phyloP scores from a whole-genome alignment of 2,888 invertebrate genomes.

The Adelphocoris suturalis region DNA sequence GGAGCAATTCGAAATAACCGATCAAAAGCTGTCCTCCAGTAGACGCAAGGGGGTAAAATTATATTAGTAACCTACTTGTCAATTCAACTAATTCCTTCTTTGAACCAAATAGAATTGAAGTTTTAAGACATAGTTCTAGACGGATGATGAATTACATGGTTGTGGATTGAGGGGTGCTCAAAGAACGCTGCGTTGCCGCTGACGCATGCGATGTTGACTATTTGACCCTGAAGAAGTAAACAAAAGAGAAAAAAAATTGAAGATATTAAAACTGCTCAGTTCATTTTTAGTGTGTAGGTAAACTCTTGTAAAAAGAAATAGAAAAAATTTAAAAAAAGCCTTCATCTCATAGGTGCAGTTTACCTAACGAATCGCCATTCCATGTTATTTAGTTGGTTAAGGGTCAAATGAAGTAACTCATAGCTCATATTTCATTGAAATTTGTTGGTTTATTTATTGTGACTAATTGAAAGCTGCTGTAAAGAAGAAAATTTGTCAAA shows the following conservation, averaged over 20 bases:
- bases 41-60: background rate
- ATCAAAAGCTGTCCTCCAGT: background rate
- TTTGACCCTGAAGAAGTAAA: constrained; percentile 42
- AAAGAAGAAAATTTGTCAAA: constrained; percentile 36
- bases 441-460: constrained; percentile 52
- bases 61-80: constrained; percentile 53
- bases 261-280: constrained; percentile 45
- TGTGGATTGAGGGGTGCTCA: constrained; percentile 68
- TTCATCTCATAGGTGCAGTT: constrained; percentile 35
- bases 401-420: constrained; percentile 54
- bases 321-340: background rate
- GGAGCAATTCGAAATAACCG: background rate
- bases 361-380: constrained; percentile 10
- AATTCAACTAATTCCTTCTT: constrained; percentile 54
- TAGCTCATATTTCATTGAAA: constrained; percentile 55
- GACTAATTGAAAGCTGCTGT: constrained; percentile 21
- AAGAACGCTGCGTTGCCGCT: background rate
- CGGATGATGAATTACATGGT: constrained; percentile 48
- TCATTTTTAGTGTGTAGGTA: constrained; percentile 6
- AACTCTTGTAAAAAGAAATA: background rate
- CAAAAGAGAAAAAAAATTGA: background rate
- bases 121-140: constrained; percentile 48
- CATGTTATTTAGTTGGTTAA: constrained; percentile 65
- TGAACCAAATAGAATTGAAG: constrained; percentile 7
- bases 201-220: constrained; percentile 28